phyloP scores from a whole-genome alignment of 2,888 invertebrate species.

The Sialis fuliginosa region DNA sequence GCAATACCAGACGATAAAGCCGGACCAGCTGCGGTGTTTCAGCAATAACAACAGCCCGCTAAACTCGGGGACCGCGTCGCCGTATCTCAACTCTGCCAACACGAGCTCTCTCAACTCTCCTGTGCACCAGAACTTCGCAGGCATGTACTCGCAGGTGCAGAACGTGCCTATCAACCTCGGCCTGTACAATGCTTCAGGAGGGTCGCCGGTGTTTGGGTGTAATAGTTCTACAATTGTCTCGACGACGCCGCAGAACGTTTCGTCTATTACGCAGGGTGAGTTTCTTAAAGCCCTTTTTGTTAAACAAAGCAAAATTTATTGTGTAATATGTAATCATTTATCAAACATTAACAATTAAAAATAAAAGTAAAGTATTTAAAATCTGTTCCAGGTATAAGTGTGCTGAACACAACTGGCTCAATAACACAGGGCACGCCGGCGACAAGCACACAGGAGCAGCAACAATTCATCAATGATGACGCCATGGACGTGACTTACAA shows the following conservation, averaged over 20 bases:
- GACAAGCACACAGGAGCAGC: constrained; percentile 16
- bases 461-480: not conserved
- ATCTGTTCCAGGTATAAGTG: constrained; percentile 42
- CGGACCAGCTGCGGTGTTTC: constrained; percentile 23
- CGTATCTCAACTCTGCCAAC: constrained; percentile 15
- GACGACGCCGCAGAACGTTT: constrained; percentile 21
- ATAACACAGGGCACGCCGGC: constrained; percentile 56
- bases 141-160: not conserved
- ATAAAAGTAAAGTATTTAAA: too few relatives aligned
- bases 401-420: constrained; percentile 51
- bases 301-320: not conserved
- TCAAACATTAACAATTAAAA: too few relatives aligned
- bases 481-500: constrained; percentile 1
- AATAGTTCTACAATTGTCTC: constrained; percentile 13
- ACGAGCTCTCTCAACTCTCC: constrained; percentile 19
- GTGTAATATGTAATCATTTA: not conserved
- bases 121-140: constrained; percentile 11
- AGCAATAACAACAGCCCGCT: constrained; percentile 18
- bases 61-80: constrained; percentile 16
- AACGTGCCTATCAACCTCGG: constrained; percentile 2
- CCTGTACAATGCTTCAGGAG: constrained; percentile 15
- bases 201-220: constrained; percentile 20
- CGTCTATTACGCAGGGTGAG: constrained; percentile 37
- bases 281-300: not conserved
- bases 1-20: constrained; percentile 13